Base-by-base conservation (phyloP, 2,888 invertebrate genomes). In the Orthosia incerta region DNA sequence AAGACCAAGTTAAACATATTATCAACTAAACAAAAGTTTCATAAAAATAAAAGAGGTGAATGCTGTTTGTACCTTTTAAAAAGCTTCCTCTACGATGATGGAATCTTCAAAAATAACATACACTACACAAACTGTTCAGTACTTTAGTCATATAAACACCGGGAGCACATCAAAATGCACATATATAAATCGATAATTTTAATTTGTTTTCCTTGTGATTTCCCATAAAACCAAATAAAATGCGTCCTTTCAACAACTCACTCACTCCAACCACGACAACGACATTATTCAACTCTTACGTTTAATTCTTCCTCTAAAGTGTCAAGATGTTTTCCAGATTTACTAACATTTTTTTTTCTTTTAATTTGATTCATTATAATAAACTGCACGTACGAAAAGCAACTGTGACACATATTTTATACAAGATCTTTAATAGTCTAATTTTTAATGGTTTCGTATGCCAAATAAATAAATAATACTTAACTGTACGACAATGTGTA, bases 21-120 rank as follows among this genome's bases (percentile, higher is more conserved):
- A 55, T 56, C 56, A 73, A 64, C 53, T 65, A 76, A 69, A 72
- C 70, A 80, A 84, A 82, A 82, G 80, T 82, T 84, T 72, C 51
- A 73, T 71, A 75, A 82, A 84, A 85, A 83, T 80, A 82, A 75
- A 82, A 74, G 64, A 80, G 48, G 68, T 79, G 82, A 85, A 84
- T 88, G 82, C 81, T 85, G 86, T 88, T 85, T 81, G 83, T 90
- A 89, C 89, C 90, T 89, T 87, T 85, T 71, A 83, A 66, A 73
- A 75, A 76, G 85, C 81, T 86, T 87, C 85, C 86, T 86, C 70
- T 74, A 75, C 78, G 88, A 84, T 87, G 89, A 87, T 85, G 82
- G 76, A 76, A 83, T 86, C 79, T 85, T 86, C 71, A 76, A 75
- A 86, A 85, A 85, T 85, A 85, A 86, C 78, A 86, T 61, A 77